These are phyloP conservation scores for Naja naja DNA, from an alignment of 2,113 vertebrate genomes.

Conservation along the genomic window DNA sequence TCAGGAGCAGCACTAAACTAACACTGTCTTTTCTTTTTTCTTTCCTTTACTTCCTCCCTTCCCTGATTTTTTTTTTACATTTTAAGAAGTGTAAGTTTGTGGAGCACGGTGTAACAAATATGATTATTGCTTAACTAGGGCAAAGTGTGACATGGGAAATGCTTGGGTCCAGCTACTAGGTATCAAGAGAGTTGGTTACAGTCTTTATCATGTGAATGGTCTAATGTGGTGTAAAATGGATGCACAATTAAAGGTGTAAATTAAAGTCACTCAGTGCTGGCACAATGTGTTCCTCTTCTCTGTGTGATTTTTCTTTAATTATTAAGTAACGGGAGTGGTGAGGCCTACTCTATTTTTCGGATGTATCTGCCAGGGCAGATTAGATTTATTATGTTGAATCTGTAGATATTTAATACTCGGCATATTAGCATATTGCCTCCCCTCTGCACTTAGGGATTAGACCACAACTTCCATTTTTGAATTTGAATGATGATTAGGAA, in stretches of 20 bases:
- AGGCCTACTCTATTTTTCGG: background rate
- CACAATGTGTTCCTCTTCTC: background rate
- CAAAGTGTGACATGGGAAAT: background rate
- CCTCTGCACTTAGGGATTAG: background rate
- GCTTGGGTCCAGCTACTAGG: background rate
- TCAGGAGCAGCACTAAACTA: background rate
- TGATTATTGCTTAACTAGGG: background rate
- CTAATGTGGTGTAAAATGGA: background rate
- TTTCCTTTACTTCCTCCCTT: background rate
- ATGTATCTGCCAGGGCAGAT: background rate
- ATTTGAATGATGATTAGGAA: background rate
- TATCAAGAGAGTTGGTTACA: background rate
- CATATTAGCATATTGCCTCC: background rate
- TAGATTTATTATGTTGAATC: background rate
- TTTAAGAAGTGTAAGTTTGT: slow-evolving; percentile 18
- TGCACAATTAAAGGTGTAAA: slow-evolving; percentile 9
- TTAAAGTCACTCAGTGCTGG: background rate
- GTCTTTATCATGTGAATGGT: slow-evolving; percentile 15
- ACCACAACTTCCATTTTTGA: background rate
- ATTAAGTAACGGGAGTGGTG: background rate
- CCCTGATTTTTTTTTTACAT: background rate
- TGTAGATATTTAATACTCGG: background rate
- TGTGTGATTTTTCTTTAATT: background rate
- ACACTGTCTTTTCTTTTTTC: background rate
- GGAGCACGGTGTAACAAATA: background rate